Base-by-base conservation (phyloP, 1,140 invertebrate species). In the Meloidogyne hapla region DNA sequence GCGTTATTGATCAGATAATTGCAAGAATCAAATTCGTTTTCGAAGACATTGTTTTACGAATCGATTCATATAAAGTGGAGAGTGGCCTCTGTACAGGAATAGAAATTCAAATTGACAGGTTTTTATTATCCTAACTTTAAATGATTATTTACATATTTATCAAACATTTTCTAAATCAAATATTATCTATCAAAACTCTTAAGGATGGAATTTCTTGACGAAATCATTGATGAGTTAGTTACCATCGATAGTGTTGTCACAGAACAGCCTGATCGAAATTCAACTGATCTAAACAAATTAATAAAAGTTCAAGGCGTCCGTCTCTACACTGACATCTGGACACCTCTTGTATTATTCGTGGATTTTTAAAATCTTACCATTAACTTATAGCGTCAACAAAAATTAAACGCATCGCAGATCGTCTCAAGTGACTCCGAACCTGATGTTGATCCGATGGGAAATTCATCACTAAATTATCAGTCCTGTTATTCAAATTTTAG, bases 201-300 rank as follows among this genome's bases (percentile, higher is more conserved):
- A 21, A 81, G 81, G 25, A 84, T 83, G 78, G 82, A 83, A 66
- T 83, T 83, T 40, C 48, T 83, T 23, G 81, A 83, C 66, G 81
- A 83, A 28, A 21, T 76, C 9, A n/a, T 83, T 12, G 81, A 83
- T 26, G 81, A 79, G 26, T 62, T 40, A 26, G 23, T 23, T 12
- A 1, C 23, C 28, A 61, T 23, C 4, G 56, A 33, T 23, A 63
- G 13, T 21, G 56, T 64, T 2, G 64, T 73, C 13, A 73, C 71
- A 28, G 71, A 73, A 64, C 71, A 73, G 42, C 71, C 71, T 2
- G 68, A n/a, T 25, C 21, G 71, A 8, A 18, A 38, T 23, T 79
- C 70, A 5, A 82, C 79, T 38, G 81, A 83, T 68, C 67, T 83
- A 62, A 81, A 76, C 56, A 83, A 83, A 42, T 45, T 83, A 25